Evolutionary conservation across 2,888 invertebrate species (phyloP).

Genomic region (Arge pagana): DNA sequence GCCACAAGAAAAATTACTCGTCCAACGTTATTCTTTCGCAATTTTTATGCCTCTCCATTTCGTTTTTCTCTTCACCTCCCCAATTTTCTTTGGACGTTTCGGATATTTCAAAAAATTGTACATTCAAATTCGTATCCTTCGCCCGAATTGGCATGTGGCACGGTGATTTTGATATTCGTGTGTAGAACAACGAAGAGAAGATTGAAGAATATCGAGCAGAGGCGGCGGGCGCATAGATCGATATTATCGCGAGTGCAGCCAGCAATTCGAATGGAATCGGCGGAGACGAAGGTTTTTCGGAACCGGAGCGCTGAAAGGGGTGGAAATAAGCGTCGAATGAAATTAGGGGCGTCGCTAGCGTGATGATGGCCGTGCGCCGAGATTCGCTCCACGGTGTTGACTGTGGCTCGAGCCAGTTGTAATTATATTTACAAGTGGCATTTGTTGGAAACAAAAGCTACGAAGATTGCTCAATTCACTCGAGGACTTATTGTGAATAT

Average conservation of each 20-base stretch:
- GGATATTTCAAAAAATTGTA: not conserved
- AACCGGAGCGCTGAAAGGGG: conserved; percentile 34
- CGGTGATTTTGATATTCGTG: not conserved
- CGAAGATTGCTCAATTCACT: conserved; percentile 56
- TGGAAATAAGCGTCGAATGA: conserved; percentile 57
- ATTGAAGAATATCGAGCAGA: conserved; percentile 19
- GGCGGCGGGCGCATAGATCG: conserved; percentile 24
- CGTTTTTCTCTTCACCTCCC: not conserved
- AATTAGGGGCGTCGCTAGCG: conserved; percentile 46
- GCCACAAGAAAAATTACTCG: not conserved
- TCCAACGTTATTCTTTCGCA: not conserved
- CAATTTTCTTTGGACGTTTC: too few relatives aligned
- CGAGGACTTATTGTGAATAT: conserved; percentile 41
- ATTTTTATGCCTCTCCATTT: not conserved
- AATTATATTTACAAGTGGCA: conserved; percentile 59
- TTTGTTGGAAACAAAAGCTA: conserved; percentile 53
- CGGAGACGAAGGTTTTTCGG: conserved; percentile 41
- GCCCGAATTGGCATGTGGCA: too few relatives aligned
- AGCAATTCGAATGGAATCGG: conserved; percentile 58
- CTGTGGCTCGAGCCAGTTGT: conserved; percentile 37
- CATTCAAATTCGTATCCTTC: too few relatives aligned
- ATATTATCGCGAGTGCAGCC: conserved; percentile 30
- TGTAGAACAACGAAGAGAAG: not conserved
- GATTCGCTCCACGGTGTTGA: too few relatives aligned
- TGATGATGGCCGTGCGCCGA: not conserved